These are phyloP conservation scores for Sciurus carolinensis DNA, from an alignment of 2,797 vertebrate genomes.

Conservation along the genomic window DNA sequence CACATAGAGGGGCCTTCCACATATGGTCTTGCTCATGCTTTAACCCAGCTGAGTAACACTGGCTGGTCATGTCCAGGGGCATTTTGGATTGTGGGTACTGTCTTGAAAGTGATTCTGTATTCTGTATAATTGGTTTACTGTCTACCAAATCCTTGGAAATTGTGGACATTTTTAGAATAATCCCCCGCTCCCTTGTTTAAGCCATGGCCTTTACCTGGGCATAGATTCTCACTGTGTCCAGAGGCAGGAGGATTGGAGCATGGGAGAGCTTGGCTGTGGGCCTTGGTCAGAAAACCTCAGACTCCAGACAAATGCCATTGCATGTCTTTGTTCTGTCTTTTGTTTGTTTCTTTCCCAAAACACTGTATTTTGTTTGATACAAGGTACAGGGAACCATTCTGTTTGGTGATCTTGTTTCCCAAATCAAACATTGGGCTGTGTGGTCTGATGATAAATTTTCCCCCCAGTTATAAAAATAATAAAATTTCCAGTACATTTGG, in stretches of 20 bases:
- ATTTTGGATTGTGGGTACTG: background rate
- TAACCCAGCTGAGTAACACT: background rate
- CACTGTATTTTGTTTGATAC: background rate
- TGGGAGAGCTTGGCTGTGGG: background rate
- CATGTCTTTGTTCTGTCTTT: conserved; percentile 36
- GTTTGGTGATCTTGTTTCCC: conserved; percentile 13
- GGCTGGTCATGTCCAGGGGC: background rate
- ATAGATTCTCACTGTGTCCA: background rate
- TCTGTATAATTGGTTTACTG: background rate
- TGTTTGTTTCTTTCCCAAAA: background rate
- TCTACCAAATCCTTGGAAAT: background rate
- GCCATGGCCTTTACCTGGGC: background rate
- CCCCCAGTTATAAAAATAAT: conserved; percentile 61
- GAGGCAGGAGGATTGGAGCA: background rate
- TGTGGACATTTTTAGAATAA: background rate
- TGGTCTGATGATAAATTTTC: conserved; percentile 15
- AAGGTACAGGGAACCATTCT: conserved; percentile 26
- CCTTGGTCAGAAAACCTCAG: background rate
- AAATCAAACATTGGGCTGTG: background rate
- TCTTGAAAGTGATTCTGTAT: background rate
- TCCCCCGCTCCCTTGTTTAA: too few relatives aligned
- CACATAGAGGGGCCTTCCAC: background rate
- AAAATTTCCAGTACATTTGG: conserved; percentile 7
- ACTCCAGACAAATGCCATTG: background rate
- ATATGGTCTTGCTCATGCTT: background rate